A percentile compares a stretch with the other conserved stretches of the same genome.
Evolutionary conservation across 2,113 vertebrate species (phyloP).

Genomic region (Amazona guildingii): DNA sequence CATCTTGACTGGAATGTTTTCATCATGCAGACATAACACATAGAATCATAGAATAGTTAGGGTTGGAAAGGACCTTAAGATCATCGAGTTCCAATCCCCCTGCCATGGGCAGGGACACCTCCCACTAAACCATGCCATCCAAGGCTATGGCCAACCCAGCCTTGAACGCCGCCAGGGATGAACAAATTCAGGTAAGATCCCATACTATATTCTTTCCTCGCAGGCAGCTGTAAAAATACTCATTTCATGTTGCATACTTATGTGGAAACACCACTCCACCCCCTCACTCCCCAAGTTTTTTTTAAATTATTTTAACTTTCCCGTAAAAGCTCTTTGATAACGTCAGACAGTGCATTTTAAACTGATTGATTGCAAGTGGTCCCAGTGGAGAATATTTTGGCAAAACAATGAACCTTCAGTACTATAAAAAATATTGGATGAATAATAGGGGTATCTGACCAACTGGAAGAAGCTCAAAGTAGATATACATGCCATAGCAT

Average conservation of each 20-base stretch:
- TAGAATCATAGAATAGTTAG: too few relatives aligned
- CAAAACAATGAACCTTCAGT: neutral
- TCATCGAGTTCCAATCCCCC: too few relatives aligned
- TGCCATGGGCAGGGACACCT: too few relatives aligned
- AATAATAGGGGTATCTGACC: neutral
- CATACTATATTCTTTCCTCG: neutral
- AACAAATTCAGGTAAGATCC: neutral
- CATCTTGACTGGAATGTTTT: neutral
- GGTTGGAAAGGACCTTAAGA: too few relatives aligned
- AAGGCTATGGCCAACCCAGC: too few relatives aligned
- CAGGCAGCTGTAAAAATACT: neutral
- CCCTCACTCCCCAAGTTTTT: neutral
- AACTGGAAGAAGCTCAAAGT: neutral
- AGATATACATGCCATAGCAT: neutral
- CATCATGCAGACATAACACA: neutral
- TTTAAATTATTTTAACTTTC: neutral
- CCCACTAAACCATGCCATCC: too few relatives aligned
- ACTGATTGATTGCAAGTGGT: neutral
- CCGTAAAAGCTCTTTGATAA: neutral
- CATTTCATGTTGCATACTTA: neutral
- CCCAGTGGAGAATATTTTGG: neutral
- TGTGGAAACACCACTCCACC: neutral
- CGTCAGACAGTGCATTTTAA: neutral
- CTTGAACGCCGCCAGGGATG: too few relatives aligned
- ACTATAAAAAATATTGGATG: neutral